Conservation (phyloP, 2,888 invertebrate species). For the Camponotus fellah region DNA sequence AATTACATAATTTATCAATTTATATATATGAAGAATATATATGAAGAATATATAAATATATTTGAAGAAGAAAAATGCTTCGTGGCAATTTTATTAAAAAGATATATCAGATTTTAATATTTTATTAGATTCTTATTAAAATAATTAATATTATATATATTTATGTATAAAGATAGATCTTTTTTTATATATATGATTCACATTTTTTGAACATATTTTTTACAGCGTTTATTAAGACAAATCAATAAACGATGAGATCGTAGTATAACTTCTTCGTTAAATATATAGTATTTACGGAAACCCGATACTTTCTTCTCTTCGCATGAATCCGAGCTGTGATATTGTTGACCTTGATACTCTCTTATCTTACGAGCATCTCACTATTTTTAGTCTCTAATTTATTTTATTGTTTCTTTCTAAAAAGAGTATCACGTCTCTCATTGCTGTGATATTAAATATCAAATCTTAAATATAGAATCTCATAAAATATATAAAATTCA, state of each 20-base stretch:
- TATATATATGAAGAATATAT: neutral
- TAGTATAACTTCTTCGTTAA: neutral
- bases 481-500: neutral
- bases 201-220: neutral
- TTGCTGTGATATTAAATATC: neutral
- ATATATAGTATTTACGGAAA: conserved; percentile 23
- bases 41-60: neutral
- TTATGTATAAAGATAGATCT: neutral
- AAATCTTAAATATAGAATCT: neutral
- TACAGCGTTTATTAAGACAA: neutral
- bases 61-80: neutral
- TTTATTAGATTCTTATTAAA: neutral
- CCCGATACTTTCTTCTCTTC: conserved; percentile 20
- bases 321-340: neutral
- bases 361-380: conserved; percentile 13
- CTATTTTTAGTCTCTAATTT: conserved; percentile 5
- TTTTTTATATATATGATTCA: neutral
- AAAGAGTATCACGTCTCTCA: conserved; percentile 4
- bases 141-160: neutral
- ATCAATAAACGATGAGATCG: neutral
- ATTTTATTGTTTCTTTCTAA: neutral
- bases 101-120: neutral
- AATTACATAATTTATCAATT: neutral
- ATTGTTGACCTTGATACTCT: conserved; percentile 30
- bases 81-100: neutral